Base-by-base conservation (phyloP, 1,140 invertebrate species). In the Hypothenemus hampei region DNA sequence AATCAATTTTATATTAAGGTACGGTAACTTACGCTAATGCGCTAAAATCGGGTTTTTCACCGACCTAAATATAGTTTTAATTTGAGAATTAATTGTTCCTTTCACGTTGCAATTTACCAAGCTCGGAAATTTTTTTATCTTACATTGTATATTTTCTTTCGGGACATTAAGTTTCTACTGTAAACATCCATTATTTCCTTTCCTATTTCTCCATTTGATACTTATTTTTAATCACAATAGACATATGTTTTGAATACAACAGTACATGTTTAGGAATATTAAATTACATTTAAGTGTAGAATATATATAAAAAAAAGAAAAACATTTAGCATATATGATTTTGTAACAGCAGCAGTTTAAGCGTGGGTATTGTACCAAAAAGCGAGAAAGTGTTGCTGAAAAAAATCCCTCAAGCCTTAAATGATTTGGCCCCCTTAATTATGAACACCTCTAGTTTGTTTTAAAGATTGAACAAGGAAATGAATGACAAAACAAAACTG, bases 391-490 rank as follows among this genome's bases (percentile, higher is more conserved):
- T 41, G 16, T 37, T 7, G 10, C 7, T 16, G 35, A 20, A 41
- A 20, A 41, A 41, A 41, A 41, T 41, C 39, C 39, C 22, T 41
- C 39, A 41, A 20, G 39, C 39, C 15, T 41, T 11, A 41, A 41
- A 41, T 41, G 19, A 41, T 41, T n/a, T 41, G 20, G 39, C 39
- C 16, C 36, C 20, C 20, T 41, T n/a, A 22, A 41, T 41, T 41
- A 41, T 41, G 39, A 41, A 41, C 15, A 20, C 18, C 22, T 11
- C 22, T 41, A n/a, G 39, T 10, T 11, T 15, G 39, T 20, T 22
- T 41, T 6, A 41, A 41, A 41, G 39, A 22, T 41, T 41, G 20
- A 41, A 41, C 15, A 41, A 41, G 39, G 39, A 41, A 41, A 41
- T 21, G 22, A 20, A 41, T 41, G 20, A 41, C 39, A 41, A 41